These are phyloP conservation scores for Rugalucina vietnamica DNA, from an alignment of 2,888 invertebrate genomes.

Conservation along the genomic window DNA sequence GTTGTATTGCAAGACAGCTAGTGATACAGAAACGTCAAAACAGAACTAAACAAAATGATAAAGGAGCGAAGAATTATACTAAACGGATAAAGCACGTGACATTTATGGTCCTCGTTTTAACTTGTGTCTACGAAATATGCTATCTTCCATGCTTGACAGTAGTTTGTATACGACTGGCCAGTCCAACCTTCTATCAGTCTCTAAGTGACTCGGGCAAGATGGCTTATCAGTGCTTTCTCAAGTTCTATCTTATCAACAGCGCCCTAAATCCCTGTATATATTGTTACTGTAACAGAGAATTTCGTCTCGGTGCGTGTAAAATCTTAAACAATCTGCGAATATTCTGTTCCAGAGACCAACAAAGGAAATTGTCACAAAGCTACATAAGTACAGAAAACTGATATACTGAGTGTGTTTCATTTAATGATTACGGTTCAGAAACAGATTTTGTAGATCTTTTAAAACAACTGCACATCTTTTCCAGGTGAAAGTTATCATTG, in stretches of 20 bases:
- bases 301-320: conserved; percentile 30
- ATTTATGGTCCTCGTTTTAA: conserved; percentile 71
- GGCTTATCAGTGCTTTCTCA: conserved; percentile 68
- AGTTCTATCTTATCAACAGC: conserved; percentile 72
- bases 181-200: conserved; percentile 54
- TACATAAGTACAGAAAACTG: not conserved
- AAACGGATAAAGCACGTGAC: conserved; percentile 54
- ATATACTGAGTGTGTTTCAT: no score
- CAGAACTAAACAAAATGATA: conserved; percentile 7
- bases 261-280: conserved; percentile 79
- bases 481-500: no score
- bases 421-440: no score
- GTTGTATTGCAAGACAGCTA: conserved; percentile 47
- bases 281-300: conserved; percentile 74
- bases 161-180: conserved; percentile 64
- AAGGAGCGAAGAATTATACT: conserved; percentile 5
- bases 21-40: conserved; percentile 19
- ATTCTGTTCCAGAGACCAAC: not conserved
- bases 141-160: conserved; percentile 72
- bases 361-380: not conserved
- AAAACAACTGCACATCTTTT: no score
- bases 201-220: conserved; percentile 60
- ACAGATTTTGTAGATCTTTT: no score
- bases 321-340: not conserved
- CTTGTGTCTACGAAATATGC: conserved; percentile 69